phyloP scores from a whole-genome alignment of 1,140 invertebrate genomes.

The Bombus confusus region DNA sequence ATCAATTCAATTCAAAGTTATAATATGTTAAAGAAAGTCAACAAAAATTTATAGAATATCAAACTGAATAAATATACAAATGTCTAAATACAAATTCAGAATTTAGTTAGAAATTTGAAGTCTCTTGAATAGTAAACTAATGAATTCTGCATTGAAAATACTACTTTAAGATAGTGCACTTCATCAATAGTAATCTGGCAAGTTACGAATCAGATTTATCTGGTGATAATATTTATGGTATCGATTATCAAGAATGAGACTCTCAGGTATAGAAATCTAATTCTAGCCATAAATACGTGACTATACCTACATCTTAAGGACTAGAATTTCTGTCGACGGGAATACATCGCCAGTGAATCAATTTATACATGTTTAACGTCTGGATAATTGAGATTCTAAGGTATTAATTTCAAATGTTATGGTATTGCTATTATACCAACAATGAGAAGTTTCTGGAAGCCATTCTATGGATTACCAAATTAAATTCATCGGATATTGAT shows the following conservation, averaged over 20 bases:
- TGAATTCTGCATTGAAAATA: neutral
- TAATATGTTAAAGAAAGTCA: too few relatives aligned
- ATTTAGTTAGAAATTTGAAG: too few relatives aligned
- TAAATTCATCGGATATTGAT: neutral
- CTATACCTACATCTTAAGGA: neutral
- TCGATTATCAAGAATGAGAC: neutral
- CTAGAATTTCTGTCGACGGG: neutral
- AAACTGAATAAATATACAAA: too few relatives aligned
- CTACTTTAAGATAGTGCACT: too few relatives aligned
- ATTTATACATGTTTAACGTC: neutral
- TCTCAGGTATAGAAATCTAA: neutral
- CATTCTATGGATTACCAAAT: neutral
- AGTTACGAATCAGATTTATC: neutral
- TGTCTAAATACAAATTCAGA: too few relatives aligned
- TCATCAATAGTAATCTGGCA: too few relatives aligned
- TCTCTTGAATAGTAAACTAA: neutral
- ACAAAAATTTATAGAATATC: too few relatives aligned
- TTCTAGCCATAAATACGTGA: neutral
- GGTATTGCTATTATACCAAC: neutral
- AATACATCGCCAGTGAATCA: neutral
- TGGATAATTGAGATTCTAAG: constrained; percentile 4
- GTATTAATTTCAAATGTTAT: neutral
- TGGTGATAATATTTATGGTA: neutral
- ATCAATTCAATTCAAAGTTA: too few relatives aligned
- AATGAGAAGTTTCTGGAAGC: neutral